These are phyloP conservation scores for Gastrophryne carolinensis DNA, from an alignment of 2,797 vertebrate genomes.

Conservation along the genomic window DNA sequence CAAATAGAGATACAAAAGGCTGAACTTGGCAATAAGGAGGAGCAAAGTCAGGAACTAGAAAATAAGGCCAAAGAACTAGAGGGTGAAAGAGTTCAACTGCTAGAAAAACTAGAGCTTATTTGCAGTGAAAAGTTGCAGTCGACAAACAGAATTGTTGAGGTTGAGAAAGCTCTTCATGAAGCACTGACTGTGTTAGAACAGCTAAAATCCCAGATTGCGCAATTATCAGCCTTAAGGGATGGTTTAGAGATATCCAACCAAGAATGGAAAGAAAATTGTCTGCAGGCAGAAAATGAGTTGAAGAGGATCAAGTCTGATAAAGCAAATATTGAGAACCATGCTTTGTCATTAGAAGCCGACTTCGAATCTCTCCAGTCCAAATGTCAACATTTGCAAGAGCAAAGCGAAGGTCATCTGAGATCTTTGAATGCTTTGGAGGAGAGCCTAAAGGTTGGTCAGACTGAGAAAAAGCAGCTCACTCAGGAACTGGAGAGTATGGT, in stretches of 20 bases:
- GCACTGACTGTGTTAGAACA: conserved; percentile 68
- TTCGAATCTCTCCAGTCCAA: conserved; percentile 72
- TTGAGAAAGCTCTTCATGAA: conserved; percentile 65
- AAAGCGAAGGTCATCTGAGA: conserved; percentile 69
- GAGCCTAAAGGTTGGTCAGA: conserved; percentile 65
- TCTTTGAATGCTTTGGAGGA: conserved; percentile 71
- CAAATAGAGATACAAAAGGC: conserved; percentile 65
- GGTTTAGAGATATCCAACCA: conserved; percentile 67
- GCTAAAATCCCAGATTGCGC: conserved; percentile 58
- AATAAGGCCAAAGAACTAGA: conserved; percentile 63
- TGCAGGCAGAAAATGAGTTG: conserved; percentile 73
- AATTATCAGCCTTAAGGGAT: conserved; percentile 65
- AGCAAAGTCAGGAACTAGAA: conserved; percentile 66
- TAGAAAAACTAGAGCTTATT: conserved; percentile 57
- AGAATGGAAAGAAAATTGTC: conserved; percentile 72
- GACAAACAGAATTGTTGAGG: conserved; percentile 54
- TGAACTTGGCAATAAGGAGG: conserved; percentile 68
- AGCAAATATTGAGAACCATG: conserved; percentile 69
- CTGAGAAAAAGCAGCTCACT: conserved; percentile 70
- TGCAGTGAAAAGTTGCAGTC: conserved; percentile 63
- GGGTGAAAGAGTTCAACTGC: conserved; percentile 61
- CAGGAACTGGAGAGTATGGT: conserved; percentile 71
- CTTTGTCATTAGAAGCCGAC: conserved; percentile 71
- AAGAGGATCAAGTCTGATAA: conserved; percentile 75
- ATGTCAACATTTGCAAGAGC: conserved; percentile 66